Evolutionary conservation across 2,113 vertebrate species (phyloP).

Genomic region (Rissa tridactyla): DNA sequence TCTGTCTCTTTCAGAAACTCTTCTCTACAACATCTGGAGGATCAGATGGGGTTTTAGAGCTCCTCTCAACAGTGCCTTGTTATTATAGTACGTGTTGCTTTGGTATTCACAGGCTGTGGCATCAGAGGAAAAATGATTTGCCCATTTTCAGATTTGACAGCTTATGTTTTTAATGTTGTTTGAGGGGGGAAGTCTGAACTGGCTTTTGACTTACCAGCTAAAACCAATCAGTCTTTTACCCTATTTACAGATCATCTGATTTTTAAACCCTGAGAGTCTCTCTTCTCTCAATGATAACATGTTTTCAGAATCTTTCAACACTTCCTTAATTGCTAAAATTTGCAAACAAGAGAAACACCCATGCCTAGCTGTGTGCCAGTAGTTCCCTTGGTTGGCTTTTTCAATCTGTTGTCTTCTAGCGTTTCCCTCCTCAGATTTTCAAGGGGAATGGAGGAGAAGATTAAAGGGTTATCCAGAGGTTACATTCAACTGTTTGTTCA

Average conservation of each 20-base stretch:
- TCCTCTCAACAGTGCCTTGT: background rate
- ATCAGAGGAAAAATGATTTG: background rate
- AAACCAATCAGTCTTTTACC: background rate
- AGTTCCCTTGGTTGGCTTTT: background rate
- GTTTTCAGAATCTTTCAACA: constrained; percentile 61
- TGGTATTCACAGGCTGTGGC: background rate
- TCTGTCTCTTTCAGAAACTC: constrained; percentile 21
- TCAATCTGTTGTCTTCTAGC: background rate
- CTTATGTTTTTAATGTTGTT: background rate
- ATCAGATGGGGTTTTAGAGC: constrained; percentile 23
- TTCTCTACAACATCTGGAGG: background rate
- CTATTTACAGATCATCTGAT: background rate
- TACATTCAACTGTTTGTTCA: background rate
- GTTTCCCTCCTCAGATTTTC: constrained; percentile 16
- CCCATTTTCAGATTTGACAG: constrained; percentile 3
- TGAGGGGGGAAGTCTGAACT: background rate
- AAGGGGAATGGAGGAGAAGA: constrained; percentile 16
- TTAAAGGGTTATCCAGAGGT: constrained; percentile 18
- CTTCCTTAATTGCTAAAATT: constrained; percentile 56
- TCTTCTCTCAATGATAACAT: constrained; percentile 26
- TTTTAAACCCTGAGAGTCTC: background rate
- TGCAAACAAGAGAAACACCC: constrained; percentile 9
- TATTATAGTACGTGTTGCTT: background rate
- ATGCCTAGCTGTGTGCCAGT: background rate
- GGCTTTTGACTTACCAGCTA: background rate